Percentiles rank a stretch among this genome's conserved stretches.
Evolutionary conservation across 2,113 vertebrate species (phyloP).

Genomic region (Muscicapa adusta): DNA sequence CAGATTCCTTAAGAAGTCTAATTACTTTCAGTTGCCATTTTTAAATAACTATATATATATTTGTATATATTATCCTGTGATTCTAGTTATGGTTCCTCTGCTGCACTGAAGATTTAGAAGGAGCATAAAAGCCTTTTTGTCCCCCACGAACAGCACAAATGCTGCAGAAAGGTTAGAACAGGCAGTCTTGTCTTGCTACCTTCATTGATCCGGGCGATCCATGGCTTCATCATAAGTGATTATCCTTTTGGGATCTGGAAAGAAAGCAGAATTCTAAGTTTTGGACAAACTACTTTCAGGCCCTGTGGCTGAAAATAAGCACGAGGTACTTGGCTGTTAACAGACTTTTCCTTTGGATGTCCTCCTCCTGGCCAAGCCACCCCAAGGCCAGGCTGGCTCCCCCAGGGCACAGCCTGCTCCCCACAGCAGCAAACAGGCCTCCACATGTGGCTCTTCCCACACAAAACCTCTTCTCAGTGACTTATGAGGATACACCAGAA

Average conservation of each 20-base stretch:
- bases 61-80: slow-evolving; percentile 82
- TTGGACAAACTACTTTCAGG: background rate
- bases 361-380: background rate
- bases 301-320: background rate
- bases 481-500: background rate
- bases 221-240: slow-evolving; percentile 90
- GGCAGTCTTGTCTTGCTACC: slow-evolving; percentile 73
- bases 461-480: background rate
- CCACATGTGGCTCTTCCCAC: fast-evolving
- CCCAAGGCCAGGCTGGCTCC: background rate
- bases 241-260: slow-evolving; percentile 93
- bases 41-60: slow-evolving; percentile 84
- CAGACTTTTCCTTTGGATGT: too few species aligned
- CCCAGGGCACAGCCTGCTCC: too few species aligned
- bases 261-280: background rate
- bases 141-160: slow-evolving; percentile 79
- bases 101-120: slow-evolving; percentile 77
- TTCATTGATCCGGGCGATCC: slow-evolving; percentile 92
- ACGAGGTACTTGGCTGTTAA: background rate
- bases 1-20: slow-evolving; percentile 80
- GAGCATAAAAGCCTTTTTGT: slow-evolving; percentile 75
- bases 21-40: slow-evolving; percentile 79
- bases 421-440: background rate
- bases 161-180: slow-evolving; percentile 81
- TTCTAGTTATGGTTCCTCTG: slow-evolving; percentile 80